Conservation (phyloP, 2,888 invertebrate genomes). For the Mimachlamys varia region DNA sequence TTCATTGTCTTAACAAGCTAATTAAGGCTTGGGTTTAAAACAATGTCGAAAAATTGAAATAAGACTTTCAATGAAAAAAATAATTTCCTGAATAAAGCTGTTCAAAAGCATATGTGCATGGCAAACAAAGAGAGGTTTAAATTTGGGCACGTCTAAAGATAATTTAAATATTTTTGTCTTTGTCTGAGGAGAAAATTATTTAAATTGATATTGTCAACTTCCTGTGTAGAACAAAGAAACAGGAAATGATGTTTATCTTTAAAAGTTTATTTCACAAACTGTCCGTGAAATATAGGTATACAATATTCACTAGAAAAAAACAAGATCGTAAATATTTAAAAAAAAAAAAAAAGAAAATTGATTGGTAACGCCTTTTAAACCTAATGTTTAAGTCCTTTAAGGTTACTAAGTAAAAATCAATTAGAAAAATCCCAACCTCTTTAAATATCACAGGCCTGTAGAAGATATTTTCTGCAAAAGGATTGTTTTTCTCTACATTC, state of each 20-base stretch:
- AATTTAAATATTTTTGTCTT: not conserved
- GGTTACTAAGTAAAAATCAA: not conserved
- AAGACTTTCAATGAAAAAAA: not conserved
- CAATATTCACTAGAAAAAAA: not conserved
- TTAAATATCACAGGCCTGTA: too few relatives aligned
- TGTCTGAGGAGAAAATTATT: not conserved
- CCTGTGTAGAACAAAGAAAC: not conserved
- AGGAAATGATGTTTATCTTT: not conserved
- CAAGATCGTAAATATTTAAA: not conserved
- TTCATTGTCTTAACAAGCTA: not conserved
- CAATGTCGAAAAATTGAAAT: not conserved
- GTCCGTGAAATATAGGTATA: conserved; percentile 9
- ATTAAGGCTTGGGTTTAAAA: not conserved
- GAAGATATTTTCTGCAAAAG: too few relatives aligned
- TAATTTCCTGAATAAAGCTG: not conserved
- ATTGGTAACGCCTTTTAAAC: not conserved
- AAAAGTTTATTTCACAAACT: not conserved
- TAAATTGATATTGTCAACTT: not conserved
- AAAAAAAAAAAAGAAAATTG: not conserved
- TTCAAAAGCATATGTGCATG: too few relatives aligned
- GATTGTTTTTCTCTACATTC: too few relatives aligned
- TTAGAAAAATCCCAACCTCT: not conserved
- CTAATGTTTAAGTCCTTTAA: not conserved
- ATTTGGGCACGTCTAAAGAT: not conserved
- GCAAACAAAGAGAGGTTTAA: too few relatives aligned